phyloP scores from a whole-genome alignment of 1,140 invertebrate species.

The Philotrypesis tridentata region DNA sequence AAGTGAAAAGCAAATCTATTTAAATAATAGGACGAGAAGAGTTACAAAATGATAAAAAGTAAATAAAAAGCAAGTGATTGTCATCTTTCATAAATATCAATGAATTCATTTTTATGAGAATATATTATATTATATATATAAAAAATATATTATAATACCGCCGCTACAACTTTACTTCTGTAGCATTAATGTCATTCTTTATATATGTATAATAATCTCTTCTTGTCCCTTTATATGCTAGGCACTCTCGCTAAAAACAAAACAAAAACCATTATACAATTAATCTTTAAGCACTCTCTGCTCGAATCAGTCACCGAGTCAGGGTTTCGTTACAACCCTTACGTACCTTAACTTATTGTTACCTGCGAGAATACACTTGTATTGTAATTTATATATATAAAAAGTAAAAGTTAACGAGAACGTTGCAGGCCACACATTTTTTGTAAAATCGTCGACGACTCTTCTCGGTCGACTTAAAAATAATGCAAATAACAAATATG shows the following conservation, averaged over 20 bases:
- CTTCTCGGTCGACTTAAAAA: constrained; percentile 15
- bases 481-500: constrained; percentile 26
- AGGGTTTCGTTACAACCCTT: constrained; percentile 44
- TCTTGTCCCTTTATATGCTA: constrained; percentile 44
- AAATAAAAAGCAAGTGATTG: constrained; percentile 39
- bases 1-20: constrained; percentile 42
- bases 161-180: constrained; percentile 21
- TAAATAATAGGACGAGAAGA: constrained; percentile 47
- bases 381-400: constrained; percentile 43
- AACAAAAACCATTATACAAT: constrained; percentile 42
- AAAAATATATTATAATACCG: constrained; percentile 16
- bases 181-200: constrained; percentile 33
- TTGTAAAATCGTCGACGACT: constrained; percentile 36
- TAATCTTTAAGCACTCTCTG: constrained; percentile 43
- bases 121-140: constrained; percentile 32
- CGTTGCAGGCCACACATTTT: constrained; percentile 38
- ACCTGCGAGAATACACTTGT: constrained; percentile 43
- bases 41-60: constrained; percentile 37
- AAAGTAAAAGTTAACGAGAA: constrained; percentile 28
- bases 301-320: constrained; percentile 39
- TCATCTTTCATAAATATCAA: constrained; percentile 46
- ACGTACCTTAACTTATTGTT: constrained; percentile 48
- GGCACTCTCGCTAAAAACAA: constrained; percentile 28
- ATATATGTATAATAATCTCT: constrained; percentile 43
- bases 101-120: constrained; percentile 49